phyloP scores from a whole-genome alignment of 2,888 invertebrate genomes.

The Caenorhabditis becei region DNA sequence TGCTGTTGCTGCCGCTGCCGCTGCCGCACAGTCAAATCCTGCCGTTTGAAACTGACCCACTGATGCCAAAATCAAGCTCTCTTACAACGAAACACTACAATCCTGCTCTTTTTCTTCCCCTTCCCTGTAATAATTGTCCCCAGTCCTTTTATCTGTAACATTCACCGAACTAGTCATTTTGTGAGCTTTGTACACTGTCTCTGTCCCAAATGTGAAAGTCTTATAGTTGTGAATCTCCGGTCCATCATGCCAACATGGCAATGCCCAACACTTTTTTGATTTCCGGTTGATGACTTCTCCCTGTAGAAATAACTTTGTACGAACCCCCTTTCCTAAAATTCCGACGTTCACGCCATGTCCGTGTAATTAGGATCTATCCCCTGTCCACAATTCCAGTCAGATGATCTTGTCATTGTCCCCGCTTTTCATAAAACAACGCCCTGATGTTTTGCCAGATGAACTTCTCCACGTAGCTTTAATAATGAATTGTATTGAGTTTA shows the following conservation, averaged over 20 bases:
- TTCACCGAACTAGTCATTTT: conserved; percentile 39
- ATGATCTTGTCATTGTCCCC: conserved; percentile 15
- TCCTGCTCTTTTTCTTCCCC: conserved; percentile 1
- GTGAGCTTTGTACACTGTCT: conserved; percentile 35
- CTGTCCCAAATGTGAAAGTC: conserved; percentile 1
- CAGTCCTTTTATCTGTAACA: conserved; percentile 17
- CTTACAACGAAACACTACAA: neutral
- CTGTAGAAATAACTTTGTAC: neutral
- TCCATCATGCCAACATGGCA: neutral
- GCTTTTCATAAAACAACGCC: neutral
- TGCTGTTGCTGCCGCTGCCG: conserved; percentile 8
- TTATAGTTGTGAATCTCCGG: conserved; percentile 48
- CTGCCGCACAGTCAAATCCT: conserved; percentile 29
- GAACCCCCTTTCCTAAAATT: neutral
- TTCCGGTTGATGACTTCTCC: conserved; percentile 4
- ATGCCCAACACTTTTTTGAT: neutral
- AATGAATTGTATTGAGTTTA: neutral
- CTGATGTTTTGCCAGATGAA: conserved; percentile 1
- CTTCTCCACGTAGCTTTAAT: conserved; percentile 7
- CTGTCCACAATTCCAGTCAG: conserved; percentile 28
- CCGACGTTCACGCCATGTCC: neutral
- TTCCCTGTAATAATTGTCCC: neutral
- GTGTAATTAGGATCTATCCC: no score
- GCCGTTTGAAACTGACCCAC: conserved; percentile 19
- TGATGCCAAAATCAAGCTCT: no score